Percentiles rank a stretch among this genome's conserved stretches.
Conservation (phyloP, 2,797 vertebrate species). For the Caiman crocodilus region DNA sequence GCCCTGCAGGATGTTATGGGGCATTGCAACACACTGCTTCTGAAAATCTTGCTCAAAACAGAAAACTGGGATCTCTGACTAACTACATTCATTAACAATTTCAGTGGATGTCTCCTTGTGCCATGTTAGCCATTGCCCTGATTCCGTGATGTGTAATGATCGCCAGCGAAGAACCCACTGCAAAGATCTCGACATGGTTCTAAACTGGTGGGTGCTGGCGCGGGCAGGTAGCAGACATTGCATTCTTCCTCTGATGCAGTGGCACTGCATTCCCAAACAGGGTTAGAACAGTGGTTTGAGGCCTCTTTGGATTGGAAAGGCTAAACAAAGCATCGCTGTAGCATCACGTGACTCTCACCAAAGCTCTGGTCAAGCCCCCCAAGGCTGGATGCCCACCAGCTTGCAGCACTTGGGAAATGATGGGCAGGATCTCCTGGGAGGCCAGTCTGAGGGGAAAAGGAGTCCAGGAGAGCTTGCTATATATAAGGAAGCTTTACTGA, state of each 20-base stretch:
- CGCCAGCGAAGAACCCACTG: neutral
- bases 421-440: too few species aligned
- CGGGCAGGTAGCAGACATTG: neutral
- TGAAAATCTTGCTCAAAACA: neutral
- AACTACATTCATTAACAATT: neutral
- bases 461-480: too few species aligned
- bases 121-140: neutral
- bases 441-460: too few species aligned
- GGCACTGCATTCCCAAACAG: neutral
- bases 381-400: too few species aligned
- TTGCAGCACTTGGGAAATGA: too few species aligned
- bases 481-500: too few species aligned
- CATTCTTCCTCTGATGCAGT: neutral
- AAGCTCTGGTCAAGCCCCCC: neutral
- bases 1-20: rapidly evolving
- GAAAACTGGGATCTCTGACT: neutral
- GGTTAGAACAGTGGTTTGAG: neutral
- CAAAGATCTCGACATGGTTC: neutral
- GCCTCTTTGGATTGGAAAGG: neutral
- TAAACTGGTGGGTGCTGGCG: neutral
- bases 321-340: neutral
- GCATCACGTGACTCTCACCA: too few species aligned
- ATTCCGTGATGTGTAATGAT: neutral
- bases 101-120: neutral
- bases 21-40: neutral